Base-by-base conservation (phyloP, 1,140 invertebrate species). In the Nylanderia fulva region DNA sequence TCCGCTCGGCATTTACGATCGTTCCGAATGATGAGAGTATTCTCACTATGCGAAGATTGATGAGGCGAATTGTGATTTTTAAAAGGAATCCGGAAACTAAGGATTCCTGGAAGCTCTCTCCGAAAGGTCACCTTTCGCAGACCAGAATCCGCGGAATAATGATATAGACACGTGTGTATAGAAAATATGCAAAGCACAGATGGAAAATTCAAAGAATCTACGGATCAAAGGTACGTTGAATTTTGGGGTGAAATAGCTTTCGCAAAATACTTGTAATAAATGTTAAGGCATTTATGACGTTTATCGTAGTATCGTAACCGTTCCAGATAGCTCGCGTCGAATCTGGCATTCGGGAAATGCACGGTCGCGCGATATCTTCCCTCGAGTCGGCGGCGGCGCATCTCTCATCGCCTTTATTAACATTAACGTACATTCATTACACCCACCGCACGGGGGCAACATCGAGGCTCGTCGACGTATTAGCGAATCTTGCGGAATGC, bases 1-100 rank as follows among this genome's bases (percentile, higher is more conserved):
- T 24, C 15, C 45, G 58, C 52, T n/a, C 39, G 18, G 42, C 36
- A 29, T 39, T 60, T 48, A 29, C 69, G 72, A 64, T n/a, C 71
- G 71, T 66, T 89, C 86, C 93, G 89, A 93, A 93, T 92, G 91
- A 93, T 92, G 93, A 93, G 93, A 94, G 92, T 94, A 90, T 94
- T 94, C 93, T 93, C 93, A 93, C 93, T 92, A 89, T 86, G 80
- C 18, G 15, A 68, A 54, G 63, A 64, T 66, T 66, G 85, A 88
- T 88, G 90, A 33, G 29, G 85, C 84, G 85, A 61, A 90, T 83
- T 80, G 80, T 77, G 79, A 84, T 88, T 91, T 87, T 91, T 91
- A 90, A 91, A 91, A 91, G 86, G 85, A 48, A 86, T 89, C 45
- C 86, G 86, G 66, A 60, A 56, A 63, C 54, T 48, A 39, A n/a